A percentile compares a stretch with the other conserved stretches of the same genome.
Conservation (phyloP, 2,797 vertebrate genomes). For the Rhinichthys osculus region DNA sequence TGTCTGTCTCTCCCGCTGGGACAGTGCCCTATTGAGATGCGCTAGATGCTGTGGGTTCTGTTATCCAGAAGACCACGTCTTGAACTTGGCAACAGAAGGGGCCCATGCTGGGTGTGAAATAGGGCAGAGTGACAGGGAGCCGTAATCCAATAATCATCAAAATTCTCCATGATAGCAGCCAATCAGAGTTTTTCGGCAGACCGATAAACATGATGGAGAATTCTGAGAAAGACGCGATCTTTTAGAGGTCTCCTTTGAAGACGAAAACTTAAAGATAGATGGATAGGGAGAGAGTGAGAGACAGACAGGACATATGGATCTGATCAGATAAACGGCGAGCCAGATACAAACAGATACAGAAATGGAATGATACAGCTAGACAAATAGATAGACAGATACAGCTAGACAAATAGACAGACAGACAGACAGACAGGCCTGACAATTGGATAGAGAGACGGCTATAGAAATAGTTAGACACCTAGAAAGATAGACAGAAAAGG, state of each 20-base stretch:
- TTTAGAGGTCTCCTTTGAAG: neutral
- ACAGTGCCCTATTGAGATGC: slow-evolving; percentile 28
- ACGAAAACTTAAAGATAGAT: neutral
- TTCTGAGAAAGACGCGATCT: neutral
- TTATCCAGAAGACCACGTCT: slow-evolving; percentile 18
- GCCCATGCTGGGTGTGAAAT: slow-evolving; percentile 31
- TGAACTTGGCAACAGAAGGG: slow-evolving; percentile 1
- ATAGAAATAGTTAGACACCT: neutral
- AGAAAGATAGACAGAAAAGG: neutral
- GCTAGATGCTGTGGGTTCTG: slow-evolving; percentile 17
- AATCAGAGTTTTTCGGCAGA: neutral
- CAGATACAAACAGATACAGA: no score
- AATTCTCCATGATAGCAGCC: neutral
- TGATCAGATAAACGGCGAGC: no score
- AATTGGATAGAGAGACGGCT: neutral
- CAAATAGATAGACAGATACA: no score
- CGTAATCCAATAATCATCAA: slow-evolving; percentile 22
- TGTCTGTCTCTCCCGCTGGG: slow-evolving; percentile 33
- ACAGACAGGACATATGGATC: no score
- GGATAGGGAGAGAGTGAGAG: no score
- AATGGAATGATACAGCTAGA: no score
- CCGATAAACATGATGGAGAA: slow-evolving; percentile 22
- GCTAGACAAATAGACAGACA: no score
- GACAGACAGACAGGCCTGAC: neutral
- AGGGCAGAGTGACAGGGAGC: slow-evolving; percentile 7